Base-by-base conservation (phyloP, 2,888 invertebrate genomes). In the Dynastes tityus region DNA sequence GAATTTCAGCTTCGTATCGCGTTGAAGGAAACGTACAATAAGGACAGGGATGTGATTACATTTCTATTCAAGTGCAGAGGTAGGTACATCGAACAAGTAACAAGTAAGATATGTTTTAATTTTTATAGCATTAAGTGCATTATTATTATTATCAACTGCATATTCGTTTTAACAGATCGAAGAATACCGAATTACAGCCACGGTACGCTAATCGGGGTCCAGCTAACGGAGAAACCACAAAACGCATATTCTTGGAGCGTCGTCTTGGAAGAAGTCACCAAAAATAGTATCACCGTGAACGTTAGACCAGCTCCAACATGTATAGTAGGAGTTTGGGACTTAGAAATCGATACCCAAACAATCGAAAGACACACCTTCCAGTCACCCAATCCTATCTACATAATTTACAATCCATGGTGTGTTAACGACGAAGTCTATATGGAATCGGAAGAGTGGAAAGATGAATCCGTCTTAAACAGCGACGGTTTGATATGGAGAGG, bases 331-430 rank as follows among this genome's bases (percentile, higher is more conserved):
- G 78, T 77, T 40, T 80, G 81, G 80, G 75, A 71, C 49, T 61
- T 80, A 32, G 65, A 65, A 53, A 74, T 80, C 55, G 76, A 79
- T 27, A 77, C 70, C 11, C 70, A 71, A 27, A 92, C 92, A 63
- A 92, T 91, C 58, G 92, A 91, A 61, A 92, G 94, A 0, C 88
- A 94, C 67, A 94, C 93, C 80, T 94, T 92, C 86, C 91, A 92
- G 5, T 92, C 94, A 82, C 92, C 93, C 2, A 91, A 92, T 79
- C 93, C 93, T 8, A 91, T 97, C 80, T 95, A 94, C 87, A 90
- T 95, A 67, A 88, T 95, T 13, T 95, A 95, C 89, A 95, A 95
- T 86, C 94, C 95, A 0, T 95, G 94, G 94, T 93, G 93, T 87
- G 90, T 90, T 87, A 94, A 93, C 80, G 95, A 95, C 84, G 87